These are phyloP conservation scores for Epiblema foenella DNA, from an alignment of 2,888 invertebrate species.

Conservation along the genomic window DNA sequence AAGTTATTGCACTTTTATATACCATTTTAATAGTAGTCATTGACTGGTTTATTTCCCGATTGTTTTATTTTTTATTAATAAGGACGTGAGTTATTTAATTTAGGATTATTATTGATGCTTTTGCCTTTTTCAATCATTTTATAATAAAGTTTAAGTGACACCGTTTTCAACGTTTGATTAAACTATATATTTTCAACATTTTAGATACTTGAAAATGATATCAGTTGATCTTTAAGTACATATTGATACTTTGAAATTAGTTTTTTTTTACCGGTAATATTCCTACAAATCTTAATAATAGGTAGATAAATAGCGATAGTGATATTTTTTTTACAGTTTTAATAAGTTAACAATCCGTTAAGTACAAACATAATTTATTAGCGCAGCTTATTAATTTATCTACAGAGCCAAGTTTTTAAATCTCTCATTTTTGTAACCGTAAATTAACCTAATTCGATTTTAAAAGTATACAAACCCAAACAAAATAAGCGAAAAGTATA, in stretches of 20 bases:
- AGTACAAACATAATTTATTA: not conserved
- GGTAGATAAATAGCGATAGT: too few species aligned
- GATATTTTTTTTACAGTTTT: too few species aligned
- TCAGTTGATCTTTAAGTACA: not conserved
- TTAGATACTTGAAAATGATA: not conserved
- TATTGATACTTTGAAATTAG: too few species aligned
- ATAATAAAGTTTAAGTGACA: not conserved
- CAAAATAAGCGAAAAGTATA: constrained; percentile 14
- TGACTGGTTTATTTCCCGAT: not conserved
- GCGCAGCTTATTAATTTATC: not conserved
- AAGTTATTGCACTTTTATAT: constrained; percentile 13
- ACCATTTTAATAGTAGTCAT: not conserved
- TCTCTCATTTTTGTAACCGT: not conserved
- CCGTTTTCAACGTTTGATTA: not conserved
- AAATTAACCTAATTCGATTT: constrained; percentile 27
- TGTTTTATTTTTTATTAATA: not conserved
- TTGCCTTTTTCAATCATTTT: not conserved
- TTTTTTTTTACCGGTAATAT: too few species aligned
- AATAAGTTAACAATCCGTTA: too few species aligned
- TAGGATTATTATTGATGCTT: not conserved
- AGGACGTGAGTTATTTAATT: not conserved
- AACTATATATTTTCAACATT: not conserved
- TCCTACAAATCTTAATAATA: too few species aligned
- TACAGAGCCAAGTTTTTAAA: not conserved
- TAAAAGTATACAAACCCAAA: constrained; percentile 1